Conservation (phyloP, 2,113 vertebrate species). For the Anarhynchus alexandrinus region DNA sequence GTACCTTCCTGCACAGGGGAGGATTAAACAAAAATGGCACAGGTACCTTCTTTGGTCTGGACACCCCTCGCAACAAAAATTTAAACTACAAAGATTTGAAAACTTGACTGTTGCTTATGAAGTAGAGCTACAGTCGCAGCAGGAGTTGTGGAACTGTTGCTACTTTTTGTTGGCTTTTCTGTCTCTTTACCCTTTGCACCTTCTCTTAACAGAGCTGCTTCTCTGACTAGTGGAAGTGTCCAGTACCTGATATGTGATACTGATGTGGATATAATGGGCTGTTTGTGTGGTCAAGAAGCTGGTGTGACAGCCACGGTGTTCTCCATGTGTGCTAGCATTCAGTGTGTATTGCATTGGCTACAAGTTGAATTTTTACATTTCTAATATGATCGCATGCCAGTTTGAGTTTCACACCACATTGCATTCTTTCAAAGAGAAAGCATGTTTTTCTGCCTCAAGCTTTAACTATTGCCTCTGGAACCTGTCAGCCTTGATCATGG, state of each 20-base stretch:
- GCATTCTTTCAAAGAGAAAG: background rate
- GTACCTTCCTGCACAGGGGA: background rate
- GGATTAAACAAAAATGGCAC: background rate
- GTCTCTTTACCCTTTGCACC: background rate
- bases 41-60: background rate
- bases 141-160: background rate
- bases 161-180: background rate
- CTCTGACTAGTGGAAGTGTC: background rate
- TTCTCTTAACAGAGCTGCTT: fast-evolving
- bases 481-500: background rate
- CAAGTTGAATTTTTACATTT: background rate
- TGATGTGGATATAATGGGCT: background rate
- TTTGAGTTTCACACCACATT: background rate
- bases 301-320: background rate
- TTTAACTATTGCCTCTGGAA: background rate
- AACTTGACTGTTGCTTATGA: background rate
- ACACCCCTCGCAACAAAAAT: background rate
- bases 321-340: fast-evolving
- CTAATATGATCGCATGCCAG: background rate
- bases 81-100: background rate
- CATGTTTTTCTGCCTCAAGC: background rate
- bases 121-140: background rate
- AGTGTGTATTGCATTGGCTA: background rate
- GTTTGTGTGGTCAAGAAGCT: background rate
- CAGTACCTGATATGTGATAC: background rate